A percentile compares a stretch with the other conserved stretches of the same genome.
These are phyloP conservation scores for Microlaimidae sp. DNA, from an alignment of 2,888 invertebrate genomes.

Conservation along the genomic window DNA sequence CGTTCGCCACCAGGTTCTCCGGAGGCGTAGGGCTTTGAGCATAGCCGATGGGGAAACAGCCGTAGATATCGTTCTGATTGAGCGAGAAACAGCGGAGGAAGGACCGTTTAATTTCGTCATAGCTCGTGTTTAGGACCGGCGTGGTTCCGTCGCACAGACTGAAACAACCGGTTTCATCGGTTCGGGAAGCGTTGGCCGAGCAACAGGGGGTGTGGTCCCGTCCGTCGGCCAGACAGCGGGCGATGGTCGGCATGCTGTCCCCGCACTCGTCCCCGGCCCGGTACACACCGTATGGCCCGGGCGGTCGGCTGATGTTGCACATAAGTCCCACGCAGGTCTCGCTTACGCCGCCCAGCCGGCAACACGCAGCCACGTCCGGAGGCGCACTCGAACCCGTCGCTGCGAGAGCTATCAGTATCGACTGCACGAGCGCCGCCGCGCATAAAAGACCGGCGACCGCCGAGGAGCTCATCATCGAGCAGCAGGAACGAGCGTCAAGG, in stretches of 20 bases:
- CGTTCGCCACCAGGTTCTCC: too few relatives aligned
- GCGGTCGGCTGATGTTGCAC: slow-evolving; percentile 23
- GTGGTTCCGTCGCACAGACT: slow-evolving; percentile 23
- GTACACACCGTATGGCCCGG: slow-evolving; percentile 22
- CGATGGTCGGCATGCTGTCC: slow-evolving; percentile 19
- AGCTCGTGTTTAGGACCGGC: background rate
- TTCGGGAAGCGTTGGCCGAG: slow-evolving; percentile 17
- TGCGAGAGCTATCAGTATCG: too few relatives aligned
- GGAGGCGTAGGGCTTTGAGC: slow-evolving; percentile 22
- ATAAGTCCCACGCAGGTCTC: slow-evolving; percentile 21
- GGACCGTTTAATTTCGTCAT: slow-evolving; percentile 18
- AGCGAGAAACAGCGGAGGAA: slow-evolving; percentile 22
- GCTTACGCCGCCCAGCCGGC: slow-evolving; percentile 21
- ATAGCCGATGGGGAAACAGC: slow-evolving; percentile 23
- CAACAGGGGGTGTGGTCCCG: slow-evolving; percentile 26
- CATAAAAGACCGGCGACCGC: too few relatives aligned
- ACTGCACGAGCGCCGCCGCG: too few relatives aligned
- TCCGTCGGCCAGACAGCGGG: slow-evolving; percentile 26
- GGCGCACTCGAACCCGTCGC: background rate
- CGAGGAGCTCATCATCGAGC: too few relatives aligned
- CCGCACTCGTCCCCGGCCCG: slow-evolving; percentile 21
- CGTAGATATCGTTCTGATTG: slow-evolving; percentile 24
- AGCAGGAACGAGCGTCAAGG: too few relatives aligned
- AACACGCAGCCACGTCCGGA: slow-evolving; percentile 19
- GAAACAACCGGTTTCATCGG: slow-evolving; percentile 23